These are phyloP conservation scores for Leptodactylus fallax DNA, from an alignment of 2,797 vertebrate species.

Conservation along the genomic window DNA sequence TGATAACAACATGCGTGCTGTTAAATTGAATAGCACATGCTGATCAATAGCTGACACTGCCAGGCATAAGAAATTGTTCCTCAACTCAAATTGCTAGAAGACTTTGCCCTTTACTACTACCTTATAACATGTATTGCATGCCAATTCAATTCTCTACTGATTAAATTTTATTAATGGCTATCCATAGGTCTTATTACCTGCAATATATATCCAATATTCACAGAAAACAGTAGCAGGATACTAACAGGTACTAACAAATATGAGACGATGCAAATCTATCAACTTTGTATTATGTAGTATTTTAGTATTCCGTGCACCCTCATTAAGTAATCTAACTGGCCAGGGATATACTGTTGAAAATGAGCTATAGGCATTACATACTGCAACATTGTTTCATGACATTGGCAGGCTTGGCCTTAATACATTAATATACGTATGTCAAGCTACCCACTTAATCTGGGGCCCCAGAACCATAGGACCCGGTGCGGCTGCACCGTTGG, in stretches of 20 bases:
- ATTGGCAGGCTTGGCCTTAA: too few relatives aligned
- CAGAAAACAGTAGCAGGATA: too few relatives aligned
- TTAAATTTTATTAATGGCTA: background rate
- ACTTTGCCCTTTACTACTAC: background rate
- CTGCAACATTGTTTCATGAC: too few relatives aligned
- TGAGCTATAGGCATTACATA: too few relatives aligned
- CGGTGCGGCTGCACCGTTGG: too few relatives aligned
- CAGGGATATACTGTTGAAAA: too few relatives aligned
- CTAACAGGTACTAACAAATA: background rate
- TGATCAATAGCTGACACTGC: constrained; percentile 17
- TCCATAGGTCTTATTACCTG: background rate
- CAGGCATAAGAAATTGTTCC: constrained; percentile 6
- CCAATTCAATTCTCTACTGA: background rate
- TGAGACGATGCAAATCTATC: background rate
- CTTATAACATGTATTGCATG: background rate
- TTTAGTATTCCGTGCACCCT: too few relatives aligned
- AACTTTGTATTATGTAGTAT: too few relatives aligned
- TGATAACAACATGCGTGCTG: constrained; percentile 14
- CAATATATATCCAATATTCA: background rate
- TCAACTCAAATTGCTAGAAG: background rate
- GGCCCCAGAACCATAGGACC: too few relatives aligned
- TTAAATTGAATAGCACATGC: constrained; percentile 21
- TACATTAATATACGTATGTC: too few relatives aligned
- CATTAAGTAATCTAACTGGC: too few relatives aligned
- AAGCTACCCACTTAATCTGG: too few relatives aligned